These are phyloP conservation scores for Acanthis flammea DNA, from an alignment of 2,797 vertebrate genomes.

Conservation along the genomic window DNA sequence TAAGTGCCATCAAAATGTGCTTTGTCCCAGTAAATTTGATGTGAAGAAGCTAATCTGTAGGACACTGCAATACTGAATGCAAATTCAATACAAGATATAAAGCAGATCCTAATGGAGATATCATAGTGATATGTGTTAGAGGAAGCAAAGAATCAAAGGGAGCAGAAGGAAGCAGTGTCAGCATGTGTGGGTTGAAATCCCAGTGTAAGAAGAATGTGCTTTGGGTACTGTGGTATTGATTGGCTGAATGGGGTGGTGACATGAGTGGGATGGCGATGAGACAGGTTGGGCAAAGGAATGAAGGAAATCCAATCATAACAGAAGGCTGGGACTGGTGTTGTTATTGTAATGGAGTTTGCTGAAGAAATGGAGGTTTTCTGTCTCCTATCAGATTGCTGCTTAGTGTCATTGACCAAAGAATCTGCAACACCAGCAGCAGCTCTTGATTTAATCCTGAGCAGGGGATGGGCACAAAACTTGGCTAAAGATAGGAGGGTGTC, in stretches of 20 bases:
- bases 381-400: not conserved
- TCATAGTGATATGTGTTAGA: not conserved
- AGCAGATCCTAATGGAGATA: not conserved
- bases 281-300: not conserved
- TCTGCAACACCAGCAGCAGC: not conserved
- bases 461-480: not conserved
- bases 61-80: not conserved
- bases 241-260: not conserved
- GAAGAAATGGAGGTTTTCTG: not conserved
- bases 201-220: not conserved
- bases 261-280: not conserved
- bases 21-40: not conserved
- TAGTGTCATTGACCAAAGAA: not conserved
- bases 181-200: not conserved
- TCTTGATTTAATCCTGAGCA: not conserved
- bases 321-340: not conserved
- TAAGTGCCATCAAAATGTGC: not conserved
- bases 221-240: not conserved
- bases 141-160: not conserved
- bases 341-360: not conserved
- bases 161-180: not conserved
- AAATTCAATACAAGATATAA: not conserved
- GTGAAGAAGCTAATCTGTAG: not conserved
- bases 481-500: not conserved
- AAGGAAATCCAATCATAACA: not conserved